phyloP scores from a whole-genome alignment of 1,140 invertebrate species.

The Trigoniulus corallinus region DNA sequence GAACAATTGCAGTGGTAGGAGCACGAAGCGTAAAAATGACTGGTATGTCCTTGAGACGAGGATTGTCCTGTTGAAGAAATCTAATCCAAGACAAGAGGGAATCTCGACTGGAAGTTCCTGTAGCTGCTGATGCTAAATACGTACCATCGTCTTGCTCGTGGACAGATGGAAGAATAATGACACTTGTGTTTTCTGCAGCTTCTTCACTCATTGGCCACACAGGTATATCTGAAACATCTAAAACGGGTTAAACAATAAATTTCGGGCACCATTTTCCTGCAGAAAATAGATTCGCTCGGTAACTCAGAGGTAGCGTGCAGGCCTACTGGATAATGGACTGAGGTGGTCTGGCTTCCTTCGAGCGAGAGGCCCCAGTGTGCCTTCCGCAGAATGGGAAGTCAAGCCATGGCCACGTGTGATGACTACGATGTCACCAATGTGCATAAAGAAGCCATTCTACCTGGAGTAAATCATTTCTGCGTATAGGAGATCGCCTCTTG shows the following conservation, averaged over 20 bases:
- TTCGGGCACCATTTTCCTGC: too few species aligned
- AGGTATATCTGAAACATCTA: slow-evolving; percentile 24
- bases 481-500: too few species aligned
- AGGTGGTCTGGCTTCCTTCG: too few species aligned
- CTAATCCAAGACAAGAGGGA: slow-evolving; percentile 85
- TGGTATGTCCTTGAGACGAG: slow-evolving; percentile 50
- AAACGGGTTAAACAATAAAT: slow-evolving; percentile 8
- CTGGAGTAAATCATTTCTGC: too few species aligned
- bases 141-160: slow-evolving; percentile 91
- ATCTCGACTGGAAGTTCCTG: slow-evolving; percentile 67
- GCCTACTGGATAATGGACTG: too few species aligned
- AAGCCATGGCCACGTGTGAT: too few species aligned
- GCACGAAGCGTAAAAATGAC: slow-evolving; percentile 53
- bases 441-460: too few species aligned
- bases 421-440: too few species aligned
- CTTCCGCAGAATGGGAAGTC: too few species aligned
- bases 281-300: neutral
- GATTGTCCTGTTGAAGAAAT: slow-evolving; percentile 60
- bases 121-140: slow-evolving; percentile 68
- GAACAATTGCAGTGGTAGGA: slow-evolving; percentile 22
- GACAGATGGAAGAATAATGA: slow-evolving; percentile 35
- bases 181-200: slow-evolving; percentile 15
- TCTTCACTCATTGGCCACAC: slow-evolving; percentile 19
- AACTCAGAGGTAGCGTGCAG: neutral
- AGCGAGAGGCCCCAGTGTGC: too few species aligned